Percentiles rank a stretch among this genome's conserved stretches.
Conservation (phyloP, 2,113 vertebrate species). For the Leptosomus discolor region DNA sequence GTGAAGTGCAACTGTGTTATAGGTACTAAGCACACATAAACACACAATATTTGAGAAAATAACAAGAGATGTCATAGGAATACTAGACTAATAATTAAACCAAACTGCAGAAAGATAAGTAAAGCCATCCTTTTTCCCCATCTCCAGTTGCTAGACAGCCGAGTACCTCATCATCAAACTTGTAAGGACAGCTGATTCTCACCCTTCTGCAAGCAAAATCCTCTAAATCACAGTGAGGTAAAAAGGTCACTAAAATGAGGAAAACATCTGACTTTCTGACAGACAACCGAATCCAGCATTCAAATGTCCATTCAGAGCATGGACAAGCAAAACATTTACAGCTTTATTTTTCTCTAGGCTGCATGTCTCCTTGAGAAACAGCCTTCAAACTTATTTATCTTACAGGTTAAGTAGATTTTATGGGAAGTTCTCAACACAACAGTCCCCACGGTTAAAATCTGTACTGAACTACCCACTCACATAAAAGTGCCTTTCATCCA, state of each 20-base stretch:
- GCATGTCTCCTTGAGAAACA: neutral
- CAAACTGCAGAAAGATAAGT: neutral
- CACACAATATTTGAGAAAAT: neutral
- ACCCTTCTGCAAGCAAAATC: neutral
- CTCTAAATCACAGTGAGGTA: neutral
- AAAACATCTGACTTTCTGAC: neutral
- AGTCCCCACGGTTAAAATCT: neutral
- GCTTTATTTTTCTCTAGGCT: neutral
- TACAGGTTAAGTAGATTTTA: neutral
- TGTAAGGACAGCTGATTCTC: slow-evolving; percentile 15
- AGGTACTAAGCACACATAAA: neutral
- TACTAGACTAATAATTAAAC: neutral
- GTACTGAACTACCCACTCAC: neutral
- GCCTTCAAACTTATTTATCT: neutral
- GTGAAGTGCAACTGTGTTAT: neutral
- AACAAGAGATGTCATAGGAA: neutral
- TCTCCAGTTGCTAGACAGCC: neutral
- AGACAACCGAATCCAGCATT: neutral
- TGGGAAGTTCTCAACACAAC: neutral
- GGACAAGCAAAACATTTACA: neutral
- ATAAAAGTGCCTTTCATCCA: neutral
- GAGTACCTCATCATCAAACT: neutral
- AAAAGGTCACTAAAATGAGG: neutral
- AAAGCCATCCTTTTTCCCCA: neutral
- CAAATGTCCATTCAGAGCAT: neutral